phyloP scores from a whole-genome alignment of 2,888 invertebrate genomes.

The Cataglyphis albicans region DNA sequence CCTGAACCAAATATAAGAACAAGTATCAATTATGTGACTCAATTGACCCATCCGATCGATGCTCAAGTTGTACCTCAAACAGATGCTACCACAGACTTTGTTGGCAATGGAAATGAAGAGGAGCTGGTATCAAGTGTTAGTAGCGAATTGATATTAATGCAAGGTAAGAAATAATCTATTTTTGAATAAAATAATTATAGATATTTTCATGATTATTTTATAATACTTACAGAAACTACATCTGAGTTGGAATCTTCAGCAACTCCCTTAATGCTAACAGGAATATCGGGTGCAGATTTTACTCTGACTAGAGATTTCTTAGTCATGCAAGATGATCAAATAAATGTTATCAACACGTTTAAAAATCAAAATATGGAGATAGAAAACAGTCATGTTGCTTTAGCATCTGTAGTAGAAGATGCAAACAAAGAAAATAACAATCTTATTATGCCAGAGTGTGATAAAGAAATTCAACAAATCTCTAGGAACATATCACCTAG shows the following conservation, averaged over 20 bases:
- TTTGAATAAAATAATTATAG: neutral
- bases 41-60: conserved; percentile 76
- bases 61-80: conserved; percentile 75
- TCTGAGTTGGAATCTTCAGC: conserved; percentile 81
- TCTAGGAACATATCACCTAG: conserved; percentile 46
- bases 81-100: conserved; percentile 81
- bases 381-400: conserved; percentile 62
- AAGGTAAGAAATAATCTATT: conserved; percentile 74
- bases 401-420: conserved; percentile 61
- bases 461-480: conserved; percentile 50
- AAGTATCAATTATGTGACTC: conserved; percentile 79
- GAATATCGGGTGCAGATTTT: conserved; percentile 82
- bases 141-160: conserved; percentile 84
- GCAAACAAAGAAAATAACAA: conserved; percentile 63
- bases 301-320: conserved; percentile 83
- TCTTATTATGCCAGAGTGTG: conserved; percentile 27
- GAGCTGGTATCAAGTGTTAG: conserved; percentile 80
- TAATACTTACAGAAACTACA: conserved; percentile 75
- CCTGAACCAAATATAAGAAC: conserved; percentile 77
- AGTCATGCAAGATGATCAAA: conserved; percentile 84
- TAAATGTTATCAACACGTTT: conserved; percentile 82
- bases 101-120: conserved; percentile 78
- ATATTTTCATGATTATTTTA: neutral
- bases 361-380: conserved; percentile 80
- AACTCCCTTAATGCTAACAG: conserved; percentile 82